Base-by-base conservation (phyloP, 2,888 invertebrate species). In the Lepidochrysops patricia region DNA sequence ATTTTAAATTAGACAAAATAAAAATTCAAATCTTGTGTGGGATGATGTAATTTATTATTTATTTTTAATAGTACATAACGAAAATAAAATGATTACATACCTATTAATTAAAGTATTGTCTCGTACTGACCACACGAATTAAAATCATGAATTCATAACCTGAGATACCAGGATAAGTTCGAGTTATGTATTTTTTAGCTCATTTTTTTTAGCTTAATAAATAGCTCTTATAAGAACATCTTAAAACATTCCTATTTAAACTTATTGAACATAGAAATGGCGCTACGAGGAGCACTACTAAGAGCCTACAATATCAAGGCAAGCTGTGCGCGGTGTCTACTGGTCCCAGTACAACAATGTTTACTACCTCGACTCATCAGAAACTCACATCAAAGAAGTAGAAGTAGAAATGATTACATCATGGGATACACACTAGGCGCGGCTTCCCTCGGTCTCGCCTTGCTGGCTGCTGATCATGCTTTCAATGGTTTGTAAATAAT, bases 401-500 rank as follows among this genome's bases (percentile, higher is more conserved):
- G 25, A 29, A 15, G 13, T 12, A 50, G 35, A 15, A 59, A 52
- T 32, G 15, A 29, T 54, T 1, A 29, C 23, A 12, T 32, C 23
- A 12, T 32, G 15, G 32, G 59, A 34, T 65, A 56, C 26, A 23
- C 68, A 23, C 26, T 75, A 15, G 74, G 76, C 1, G 75, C 74
- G 3, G 79, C 79, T 56, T 71, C 82, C 0, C 54, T 84, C 12
- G 81, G 79, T 4, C 68, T 87, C 3, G 80, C 85, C 0, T 70
- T 87, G 32, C 70, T 87, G 0, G 86, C 87, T 29, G 86, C 85
- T 49, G 84, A 84, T 65, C 75, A 81, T 64, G 68, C 75, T 35
- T 87, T 76, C 64, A 87, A 86, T 68, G 87, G 87, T 86, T 72
- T 52, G 64, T 57, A 1, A n/a, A n/a, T n/a, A n/a, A n/a, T n/a